phyloP scores from a whole-genome alignment of 2,888 invertebrate species.

The Machimus rusticus region DNA sequence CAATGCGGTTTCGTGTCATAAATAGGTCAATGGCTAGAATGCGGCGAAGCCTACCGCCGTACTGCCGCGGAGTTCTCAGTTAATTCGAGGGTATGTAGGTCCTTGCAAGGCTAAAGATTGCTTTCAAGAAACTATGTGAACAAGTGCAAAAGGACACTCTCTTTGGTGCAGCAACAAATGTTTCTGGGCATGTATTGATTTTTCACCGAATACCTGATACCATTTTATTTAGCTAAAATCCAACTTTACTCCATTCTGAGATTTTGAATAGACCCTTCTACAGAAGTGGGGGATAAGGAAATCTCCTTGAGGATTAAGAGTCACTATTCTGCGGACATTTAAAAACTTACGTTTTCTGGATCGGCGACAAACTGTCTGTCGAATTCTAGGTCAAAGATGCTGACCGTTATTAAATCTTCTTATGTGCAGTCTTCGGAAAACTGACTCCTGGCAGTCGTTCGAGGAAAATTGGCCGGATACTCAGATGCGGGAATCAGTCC shows the following conservation, averaged over 20 bases:
- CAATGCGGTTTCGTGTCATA: conserved; percentile 8
- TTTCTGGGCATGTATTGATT: conserved; percentile 14
- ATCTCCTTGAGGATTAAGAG: neutral
- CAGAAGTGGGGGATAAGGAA: neutral
- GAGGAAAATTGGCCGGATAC: neutral
- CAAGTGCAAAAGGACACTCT: neutral
- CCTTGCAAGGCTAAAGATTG: neutral
- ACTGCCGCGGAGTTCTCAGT: neutral
- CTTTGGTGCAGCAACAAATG: conserved; percentile 16
- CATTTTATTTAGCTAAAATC: neutral
- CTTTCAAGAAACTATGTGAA: neutral
- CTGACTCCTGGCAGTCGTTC: neutral
- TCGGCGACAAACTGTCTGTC: conserved; percentile 35
- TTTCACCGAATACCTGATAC: neutral
- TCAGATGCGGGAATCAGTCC: neutral
- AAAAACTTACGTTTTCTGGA: neutral
- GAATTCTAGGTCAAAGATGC: conserved; percentile 20
- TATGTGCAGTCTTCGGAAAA: neutral
- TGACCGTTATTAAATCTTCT: neutral
- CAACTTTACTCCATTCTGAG: neutral
- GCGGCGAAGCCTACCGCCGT: neutral
- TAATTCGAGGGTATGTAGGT: neutral
- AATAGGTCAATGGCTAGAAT: conserved; percentile 29
- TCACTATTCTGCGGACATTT: neutral
- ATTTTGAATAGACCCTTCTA: neutral